A percentile compares a stretch with the other conserved stretches of the same genome.
phyloP scores from a whole-genome alignment of 2,797 vertebrate genomes.

The Takifugu ocellatus region DNA sequence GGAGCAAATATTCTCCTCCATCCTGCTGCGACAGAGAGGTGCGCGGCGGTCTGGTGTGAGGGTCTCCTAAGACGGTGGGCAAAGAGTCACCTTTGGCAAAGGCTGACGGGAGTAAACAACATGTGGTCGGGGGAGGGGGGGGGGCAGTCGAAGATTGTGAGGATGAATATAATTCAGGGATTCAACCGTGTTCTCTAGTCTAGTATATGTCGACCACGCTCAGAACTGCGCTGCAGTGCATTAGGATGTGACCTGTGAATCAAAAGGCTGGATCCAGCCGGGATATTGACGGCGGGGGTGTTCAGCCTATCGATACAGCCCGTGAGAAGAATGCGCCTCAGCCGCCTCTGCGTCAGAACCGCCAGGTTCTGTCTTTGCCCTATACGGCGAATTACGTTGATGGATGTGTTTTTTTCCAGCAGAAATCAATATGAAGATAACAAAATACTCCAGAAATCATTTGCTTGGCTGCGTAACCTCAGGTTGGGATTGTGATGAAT shows the following conservation, averaged over 20 bases:
- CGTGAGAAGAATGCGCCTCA: neutral
- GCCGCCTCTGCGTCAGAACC: neutral
- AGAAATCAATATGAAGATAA: neutral
- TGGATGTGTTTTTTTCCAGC: neutral
- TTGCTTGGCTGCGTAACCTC: neutral
- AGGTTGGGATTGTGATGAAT: no score
- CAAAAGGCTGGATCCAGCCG: slow-evolving; percentile 22
- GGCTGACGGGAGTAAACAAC: slow-evolving; percentile 50
- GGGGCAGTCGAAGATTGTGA: slow-evolving; percentile 31
- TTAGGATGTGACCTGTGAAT: slow-evolving; percentile 51
- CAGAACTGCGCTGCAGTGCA: slow-evolving; percentile 28
- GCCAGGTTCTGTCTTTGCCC: no score
- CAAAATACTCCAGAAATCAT: neutral
- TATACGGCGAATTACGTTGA: neutral
- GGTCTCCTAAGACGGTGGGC: slow-evolving; percentile 51
- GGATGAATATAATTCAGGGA: slow-evolving; percentile 54
- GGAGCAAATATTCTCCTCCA: slow-evolving; percentile 42
- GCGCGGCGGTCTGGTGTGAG: slow-evolving; percentile 31
- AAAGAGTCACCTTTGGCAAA: slow-evolving; percentile 54
- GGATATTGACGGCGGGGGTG: slow-evolving; percentile 51
- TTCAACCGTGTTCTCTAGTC: slow-evolving; percentile 32
- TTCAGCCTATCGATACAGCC: slow-evolving; percentile 23
- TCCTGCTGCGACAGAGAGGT: slow-evolving; percentile 54
- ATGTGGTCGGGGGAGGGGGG: slow-evolving; percentile 32
- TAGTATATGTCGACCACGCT: slow-evolving; percentile 24